Percentiles rank a stretch among this genome's conserved stretches.
Evolutionary conservation across 2,888 invertebrate species (phyloP).

Genomic region (Lasius platythorax): DNA sequence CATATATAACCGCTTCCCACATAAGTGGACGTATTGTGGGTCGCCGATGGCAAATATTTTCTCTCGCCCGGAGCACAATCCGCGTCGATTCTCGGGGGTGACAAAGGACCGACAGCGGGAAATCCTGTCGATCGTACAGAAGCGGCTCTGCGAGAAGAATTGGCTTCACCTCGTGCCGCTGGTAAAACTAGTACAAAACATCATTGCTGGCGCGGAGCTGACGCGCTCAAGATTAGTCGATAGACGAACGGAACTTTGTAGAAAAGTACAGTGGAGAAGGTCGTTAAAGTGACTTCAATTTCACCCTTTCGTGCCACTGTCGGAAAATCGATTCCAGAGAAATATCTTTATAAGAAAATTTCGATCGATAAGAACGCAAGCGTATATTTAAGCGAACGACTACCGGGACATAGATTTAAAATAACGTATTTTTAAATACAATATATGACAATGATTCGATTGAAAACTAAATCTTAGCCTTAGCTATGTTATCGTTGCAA

Average conservation of each 20-base stretch:
- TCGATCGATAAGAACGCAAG: conserved; percentile 28
- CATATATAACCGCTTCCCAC: conserved; percentile 61
- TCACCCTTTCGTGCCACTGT: conserved; percentile 18
- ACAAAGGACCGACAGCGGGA: conserved; percentile 77
- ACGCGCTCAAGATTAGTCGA: conserved; percentile 37
- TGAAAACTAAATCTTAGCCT: too few species aligned
- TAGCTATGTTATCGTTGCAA: not conserved
- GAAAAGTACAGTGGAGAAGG: conserved; percentile 44
- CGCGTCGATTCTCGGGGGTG: conserved; percentile 71
- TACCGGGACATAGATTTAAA: not conserved
- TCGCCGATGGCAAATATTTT: conserved; percentile 73
- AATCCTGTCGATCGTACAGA: conserved; percentile 72
- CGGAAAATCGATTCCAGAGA: conserved; percentile 34
- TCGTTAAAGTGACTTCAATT: conserved; percentile 38
- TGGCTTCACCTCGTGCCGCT: conserved; percentile 48
- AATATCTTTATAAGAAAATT: conserved; percentile 31
- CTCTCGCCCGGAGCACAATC: conserved; percentile 67
- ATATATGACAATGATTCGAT: too few species aligned
- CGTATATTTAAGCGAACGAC: not conserved
- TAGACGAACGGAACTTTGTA: conserved; percentile 5
- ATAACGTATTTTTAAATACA: not conserved
- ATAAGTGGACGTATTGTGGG: conserved; percentile 67
- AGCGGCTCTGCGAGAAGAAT: conserved; percentile 46
- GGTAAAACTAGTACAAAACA: conserved; percentile 34
- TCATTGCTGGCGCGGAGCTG: conserved; percentile 15